Percentiles rank a stretch among this genome's conserved stretches.
These are phyloP conservation scores for Lysandra coridon DNA, from an alignment of 2,888 invertebrate species.

Conservation along the genomic window DNA sequence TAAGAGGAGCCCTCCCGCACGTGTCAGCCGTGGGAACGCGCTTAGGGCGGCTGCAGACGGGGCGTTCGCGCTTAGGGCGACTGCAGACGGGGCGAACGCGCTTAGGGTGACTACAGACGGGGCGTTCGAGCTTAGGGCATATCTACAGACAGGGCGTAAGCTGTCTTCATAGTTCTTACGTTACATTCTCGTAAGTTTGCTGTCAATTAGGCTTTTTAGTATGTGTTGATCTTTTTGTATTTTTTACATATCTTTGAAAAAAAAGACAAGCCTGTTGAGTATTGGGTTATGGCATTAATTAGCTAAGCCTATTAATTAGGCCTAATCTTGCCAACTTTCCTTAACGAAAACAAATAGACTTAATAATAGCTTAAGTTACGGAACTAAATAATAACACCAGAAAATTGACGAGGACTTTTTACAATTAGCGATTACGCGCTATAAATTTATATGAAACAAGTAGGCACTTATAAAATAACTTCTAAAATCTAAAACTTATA, in stretches of 20 bases:
- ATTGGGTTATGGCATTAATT: too few relatives aligned
- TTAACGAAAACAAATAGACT: too few relatives aligned
- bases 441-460: not conserved
- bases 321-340: too few relatives aligned
- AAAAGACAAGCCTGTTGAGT: too few relatives aligned
- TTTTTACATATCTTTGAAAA: too few relatives aligned
- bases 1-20: constrained; percentile 13
- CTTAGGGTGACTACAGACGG: not conserved
- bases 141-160: not conserved
- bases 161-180: not conserved
- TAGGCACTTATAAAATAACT: not conserved
- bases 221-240: too few relatives aligned
- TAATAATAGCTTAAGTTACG: not conserved
- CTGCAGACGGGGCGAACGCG: not conserved
- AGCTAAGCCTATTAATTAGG: too few relatives aligned
- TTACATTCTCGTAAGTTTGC: not conserved
- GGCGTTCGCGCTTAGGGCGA: constrained; percentile 2
- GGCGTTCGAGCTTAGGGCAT: not conserved
- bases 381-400: not conserved
- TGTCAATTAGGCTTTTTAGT: too few relatives aligned
- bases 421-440: not conserved
- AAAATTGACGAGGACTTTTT: not conserved
- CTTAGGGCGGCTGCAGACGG: not conserved
- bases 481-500: not conserved
- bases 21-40: constrained; percentile 9